A percentile compares a stretch with the other conserved stretches of the same genome.
Conservation (phyloP, 1,140 invertebrate species). For the Listronotus bonariensis region DNA sequence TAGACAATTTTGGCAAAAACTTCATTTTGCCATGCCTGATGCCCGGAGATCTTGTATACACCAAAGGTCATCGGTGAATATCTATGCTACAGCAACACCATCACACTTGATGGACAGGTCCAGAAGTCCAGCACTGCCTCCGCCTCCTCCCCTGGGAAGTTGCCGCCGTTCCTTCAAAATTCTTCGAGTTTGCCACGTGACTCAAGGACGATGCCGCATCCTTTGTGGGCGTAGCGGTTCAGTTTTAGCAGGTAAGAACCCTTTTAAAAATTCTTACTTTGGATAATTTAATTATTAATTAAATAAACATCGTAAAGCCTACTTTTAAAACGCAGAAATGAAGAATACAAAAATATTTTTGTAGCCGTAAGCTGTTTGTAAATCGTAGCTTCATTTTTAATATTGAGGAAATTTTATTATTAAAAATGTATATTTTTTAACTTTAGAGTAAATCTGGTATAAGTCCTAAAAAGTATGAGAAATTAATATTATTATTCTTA, state of each 20-base stretch:
- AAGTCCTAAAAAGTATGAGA: no score
- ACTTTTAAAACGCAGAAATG: no score
- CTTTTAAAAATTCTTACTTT: no score
- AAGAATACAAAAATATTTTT: no score
- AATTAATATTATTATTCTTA: no score
- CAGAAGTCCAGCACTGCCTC: slow-evolving; percentile 67
- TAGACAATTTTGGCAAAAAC: slow-evolving; percentile 92
- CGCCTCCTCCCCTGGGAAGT: slow-evolving; percentile 62
- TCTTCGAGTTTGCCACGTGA: slow-evolving; percentile 54
- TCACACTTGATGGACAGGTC: slow-evolving; percentile 58
- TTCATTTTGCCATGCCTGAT: slow-evolving; percentile 88
- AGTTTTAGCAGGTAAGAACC: slow-evolving; percentile 52
- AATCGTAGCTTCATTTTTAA: no score
- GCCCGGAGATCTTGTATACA: slow-evolving; percentile 64
- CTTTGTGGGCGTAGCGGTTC: slow-evolving; percentile 62
- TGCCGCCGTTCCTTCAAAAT: slow-evolving; percentile 55
- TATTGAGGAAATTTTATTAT: no score
- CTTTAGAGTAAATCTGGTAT: no score
- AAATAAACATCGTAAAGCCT: no score
- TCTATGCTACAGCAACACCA: slow-evolving; percentile 61
- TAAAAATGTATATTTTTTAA: no score
- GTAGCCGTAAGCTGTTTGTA: no score
- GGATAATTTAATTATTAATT: no score
- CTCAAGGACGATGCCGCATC: slow-evolving; percentile 56
- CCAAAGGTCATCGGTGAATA: slow-evolving; percentile 66